Conservation (phyloP, 2,113 vertebrate genomes). For the Nerophis ophidion region DNA sequence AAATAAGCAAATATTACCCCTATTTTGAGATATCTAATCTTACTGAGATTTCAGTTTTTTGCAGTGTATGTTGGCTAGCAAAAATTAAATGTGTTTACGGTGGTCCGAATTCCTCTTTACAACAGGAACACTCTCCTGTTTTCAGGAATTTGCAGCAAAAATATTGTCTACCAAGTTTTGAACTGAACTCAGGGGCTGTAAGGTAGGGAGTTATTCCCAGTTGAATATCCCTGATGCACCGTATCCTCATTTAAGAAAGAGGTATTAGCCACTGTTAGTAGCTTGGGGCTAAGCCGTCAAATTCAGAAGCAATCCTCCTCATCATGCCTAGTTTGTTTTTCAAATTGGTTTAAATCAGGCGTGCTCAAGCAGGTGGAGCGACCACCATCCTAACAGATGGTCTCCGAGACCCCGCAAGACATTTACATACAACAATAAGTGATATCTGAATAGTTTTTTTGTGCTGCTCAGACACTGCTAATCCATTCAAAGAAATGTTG, state of each 20-base stretch:
- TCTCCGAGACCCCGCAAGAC: slow-evolving; percentile 24
- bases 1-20: too few relatives aligned
- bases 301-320: slow-evolving; percentile 16
- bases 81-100: too few relatives aligned
- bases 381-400: slow-evolving; percentile 41
- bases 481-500: slow-evolving; percentile 31
- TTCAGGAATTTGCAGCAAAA: too few relatives aligned
- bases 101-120: too few relatives aligned
- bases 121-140: too few relatives aligned
- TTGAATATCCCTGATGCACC: too few relatives aligned
- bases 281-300: slow-evolving; percentile 24
- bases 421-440: slow-evolving; percentile 44
- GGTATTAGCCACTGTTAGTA: slow-evolving; percentile 33
- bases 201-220: too few relatives aligned
- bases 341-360: slow-evolving; percentile 18
- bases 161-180: too few relatives aligned
- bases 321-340: slow-evolving; percentile 11
- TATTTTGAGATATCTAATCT: too few relatives aligned
- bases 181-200: too few relatives aligned
- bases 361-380: slow-evolving; percentile 27
- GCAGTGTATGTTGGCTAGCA: too few relatives aligned
- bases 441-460: slow-evolving; percentile 41
- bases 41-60: too few relatives aligned
- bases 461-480: slow-evolving; percentile 39
- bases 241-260: slow-evolving; percentile 45